Evolutionary conservation across 1,140 invertebrate species (phyloP).

Genomic region (Lysiphlebus fabarum): DNA sequence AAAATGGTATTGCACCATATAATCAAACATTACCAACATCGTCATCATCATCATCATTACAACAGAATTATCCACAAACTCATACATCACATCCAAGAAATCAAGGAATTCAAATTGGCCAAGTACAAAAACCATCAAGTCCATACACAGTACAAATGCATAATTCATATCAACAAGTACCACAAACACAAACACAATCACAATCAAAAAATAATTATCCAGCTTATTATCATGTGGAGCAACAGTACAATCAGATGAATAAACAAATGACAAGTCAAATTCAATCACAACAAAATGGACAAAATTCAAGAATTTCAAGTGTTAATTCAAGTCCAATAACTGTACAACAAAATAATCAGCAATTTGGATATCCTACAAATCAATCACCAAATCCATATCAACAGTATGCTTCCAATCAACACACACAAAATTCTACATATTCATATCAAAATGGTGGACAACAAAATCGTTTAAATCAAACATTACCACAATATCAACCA

Average conservation of each 20-base stretch:
- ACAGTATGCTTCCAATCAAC: slow-evolving; percentile 39
- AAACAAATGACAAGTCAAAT: slow-evolving; percentile 36
- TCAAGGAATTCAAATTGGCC: slow-evolving; percentile 38
- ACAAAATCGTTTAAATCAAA: slow-evolving; percentile 44
- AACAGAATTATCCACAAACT: slow-evolving; percentile 37
- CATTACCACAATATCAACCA: slow-evolving; percentile 47
- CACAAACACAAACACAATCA: slow-evolving; percentile 26
- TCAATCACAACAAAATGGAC: slow-evolving; percentile 32
- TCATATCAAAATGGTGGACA: slow-evolving; percentile 41
- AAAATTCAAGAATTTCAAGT: slow-evolving; percentile 41
- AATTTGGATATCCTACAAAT: slow-evolving; percentile 35
- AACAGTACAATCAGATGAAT: slow-evolving; percentile 53
- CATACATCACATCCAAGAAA: slow-evolving; percentile 42
- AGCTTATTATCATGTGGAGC: slow-evolving; percentile 48
- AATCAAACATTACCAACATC: slow-evolving; percentile 23
- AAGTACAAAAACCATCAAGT: slow-evolving; percentile 46
- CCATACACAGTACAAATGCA: slow-evolving; percentile 46
- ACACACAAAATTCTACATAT: slow-evolving; percentile 38
- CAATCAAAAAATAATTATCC: slow-evolving; percentile 38
- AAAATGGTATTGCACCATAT: slow-evolving; percentile 44
- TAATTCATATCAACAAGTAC: slow-evolving; percentile 39
- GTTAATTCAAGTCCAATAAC: slow-evolving; percentile 48
- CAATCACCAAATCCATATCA: slow-evolving; percentile 44
- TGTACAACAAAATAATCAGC: slow-evolving; percentile 42
- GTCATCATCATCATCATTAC: background rate